Evolutionary conservation across 2,797 vertebrate species (phyloP), one percentile per base, ranked within the genome.

Genomic region (Toxotes lorentzi): DNA sequence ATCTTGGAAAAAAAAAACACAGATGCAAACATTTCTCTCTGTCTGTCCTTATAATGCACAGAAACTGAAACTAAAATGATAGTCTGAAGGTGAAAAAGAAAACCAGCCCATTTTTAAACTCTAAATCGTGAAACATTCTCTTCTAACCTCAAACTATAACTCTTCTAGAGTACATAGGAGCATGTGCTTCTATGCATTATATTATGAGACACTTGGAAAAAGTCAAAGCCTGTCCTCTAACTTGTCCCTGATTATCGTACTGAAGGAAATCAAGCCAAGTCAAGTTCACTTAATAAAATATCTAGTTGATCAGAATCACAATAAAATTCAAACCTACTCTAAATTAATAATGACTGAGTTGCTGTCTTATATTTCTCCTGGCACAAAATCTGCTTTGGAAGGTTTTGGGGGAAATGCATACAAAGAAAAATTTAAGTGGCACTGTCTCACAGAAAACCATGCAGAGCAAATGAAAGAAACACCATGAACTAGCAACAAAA

Each of bases 321-420:
- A 50, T n/a, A n/a, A 41, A 63, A 43, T 45, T 47, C 1, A 60
- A 4, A 13, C 7, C 16, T 45, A 50, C 24, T 34, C 34, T 51
- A 6, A 67, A 67, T 11, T 9, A 50, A 21, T 24, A 43, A 48
- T 3, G 11, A 61, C 19, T 64, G 32, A 65, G 54, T 30, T 30
- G 48, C 17, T 19, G 13, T n/a, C 11, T 24, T 30, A 23, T 30
- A 5, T 14, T 56, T 50, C 10, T 24, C 3, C 41, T 40, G 4
- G 19, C 19, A 40, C 11, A 11, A 38, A 65, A 77, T 60, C 54
- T 60, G 12, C 34, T 66, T 45, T 30, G 30, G 12, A 61, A 27
- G 9, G 24, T 41, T 48, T 34, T 59, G 27, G 23, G 13, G 32
- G 19, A 50, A 66, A 62, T 30, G 41, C 16, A 17, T 24, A 14